Evolutionary conservation across 2,888 invertebrate species (phyloP).

Genomic region (Antheraea yamamai): DNA sequence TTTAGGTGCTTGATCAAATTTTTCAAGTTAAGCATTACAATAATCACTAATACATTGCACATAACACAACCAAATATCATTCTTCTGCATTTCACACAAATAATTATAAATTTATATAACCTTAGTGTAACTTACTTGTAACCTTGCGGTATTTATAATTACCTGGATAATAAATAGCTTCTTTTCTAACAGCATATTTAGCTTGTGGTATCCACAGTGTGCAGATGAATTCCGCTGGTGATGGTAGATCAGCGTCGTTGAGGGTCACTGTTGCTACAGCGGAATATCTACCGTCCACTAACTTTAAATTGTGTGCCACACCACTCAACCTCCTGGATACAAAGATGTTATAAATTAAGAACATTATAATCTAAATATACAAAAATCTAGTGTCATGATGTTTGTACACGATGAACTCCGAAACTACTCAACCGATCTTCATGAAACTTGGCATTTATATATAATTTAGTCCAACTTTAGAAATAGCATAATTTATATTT

Average conservation of each 20-base stretch:
- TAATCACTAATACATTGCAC: too few relatives aligned
- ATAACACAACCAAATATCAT: background rate
- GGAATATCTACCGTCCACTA: slow-evolving; percentile 78
- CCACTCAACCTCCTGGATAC: slow-evolving; percentile 62
- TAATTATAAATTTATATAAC: background rate
- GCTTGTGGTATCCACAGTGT: slow-evolving; percentile 84
- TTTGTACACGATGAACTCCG: too few relatives aligned
- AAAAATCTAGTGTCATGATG: background rate
- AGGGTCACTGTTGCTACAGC: slow-evolving; percentile 79
- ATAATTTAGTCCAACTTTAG: too few relatives aligned
- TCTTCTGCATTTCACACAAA: background rate
- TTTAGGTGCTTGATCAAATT: too few relatives aligned
- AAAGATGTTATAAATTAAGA: background rate
- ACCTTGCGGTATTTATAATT: slow-evolving; percentile 31
- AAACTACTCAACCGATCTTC: too few relatives aligned
- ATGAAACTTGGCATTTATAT: too few relatives aligned
- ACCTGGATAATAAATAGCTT: slow-evolving; percentile 83
- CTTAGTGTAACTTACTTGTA: background rate
- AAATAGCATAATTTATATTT: too few relatives aligned
- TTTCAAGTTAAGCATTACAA: too few relatives aligned
- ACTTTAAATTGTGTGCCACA: slow-evolving; percentile 59
- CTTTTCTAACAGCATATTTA: slow-evolving; percentile 80
- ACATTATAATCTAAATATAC: background rate
- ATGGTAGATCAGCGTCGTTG: slow-evolving; percentile 74
- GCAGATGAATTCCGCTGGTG: slow-evolving; percentile 83